Conservation (phyloP, 2,888 invertebrate genomes). For the Bedellia somnulentella region DNA sequence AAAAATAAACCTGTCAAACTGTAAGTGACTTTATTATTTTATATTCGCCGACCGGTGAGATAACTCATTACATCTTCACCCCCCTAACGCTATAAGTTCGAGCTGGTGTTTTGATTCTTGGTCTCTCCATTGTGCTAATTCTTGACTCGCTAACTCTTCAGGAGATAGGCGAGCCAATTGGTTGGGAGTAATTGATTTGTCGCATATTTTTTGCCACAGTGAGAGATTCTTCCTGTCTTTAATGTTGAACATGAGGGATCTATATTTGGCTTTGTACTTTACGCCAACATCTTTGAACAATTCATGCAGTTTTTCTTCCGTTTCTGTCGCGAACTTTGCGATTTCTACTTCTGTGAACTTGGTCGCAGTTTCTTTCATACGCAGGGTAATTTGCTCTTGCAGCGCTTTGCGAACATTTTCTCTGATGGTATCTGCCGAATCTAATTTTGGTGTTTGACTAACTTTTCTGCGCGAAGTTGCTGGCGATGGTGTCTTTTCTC, state of each 20-base stretch:
- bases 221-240: slow-evolving; percentile 90
- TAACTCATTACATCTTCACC: no score
- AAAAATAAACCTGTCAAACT: no score
- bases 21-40: no score
- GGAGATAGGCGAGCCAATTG: slow-evolving; percentile 85
- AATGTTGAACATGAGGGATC: slow-evolving; percentile 90
- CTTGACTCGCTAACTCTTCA: slow-evolving; percentile 92
- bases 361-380: slow-evolving; percentile 42
- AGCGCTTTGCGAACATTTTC: slow-evolving; percentile 83
- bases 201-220: slow-evolving; percentile 80
- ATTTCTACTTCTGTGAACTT: slow-evolving; percentile 63
- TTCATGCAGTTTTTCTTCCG: slow-evolving; percentile 83
- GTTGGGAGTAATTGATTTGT: slow-evolving; percentile 75
- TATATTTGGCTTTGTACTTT: slow-evolving; percentile 90
- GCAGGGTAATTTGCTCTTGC: slow-evolving; percentile 39
- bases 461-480: slow-evolving; percentile 40
- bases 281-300: slow-evolving; percentile 81
- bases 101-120: slow-evolving; percentile 88
- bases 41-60: no score
- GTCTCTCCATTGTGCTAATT: slow-evolving; percentile 92
- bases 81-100: no score
- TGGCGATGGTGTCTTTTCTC: slow-evolving; percentile 38
- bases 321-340: slow-evolving; percentile 68
- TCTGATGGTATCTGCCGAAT: slow-evolving; percentile 69
- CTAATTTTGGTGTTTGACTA: slow-evolving; percentile 23